Evolutionary conservation across 2,888 invertebrate genomes (phyloP).

Genomic region (Thyatira batis): DNA sequence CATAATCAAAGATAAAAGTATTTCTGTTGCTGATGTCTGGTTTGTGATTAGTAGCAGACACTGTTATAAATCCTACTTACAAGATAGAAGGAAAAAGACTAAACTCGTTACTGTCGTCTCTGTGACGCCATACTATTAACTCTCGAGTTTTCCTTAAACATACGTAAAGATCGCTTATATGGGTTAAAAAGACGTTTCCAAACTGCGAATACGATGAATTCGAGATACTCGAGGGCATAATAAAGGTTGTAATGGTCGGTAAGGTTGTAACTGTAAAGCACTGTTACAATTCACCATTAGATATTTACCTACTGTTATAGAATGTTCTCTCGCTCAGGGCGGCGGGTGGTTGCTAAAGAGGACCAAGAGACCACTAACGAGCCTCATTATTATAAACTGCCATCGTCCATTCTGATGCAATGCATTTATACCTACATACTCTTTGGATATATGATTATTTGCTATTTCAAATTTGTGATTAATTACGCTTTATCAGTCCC

Average conservation of each 20-base stretch:
- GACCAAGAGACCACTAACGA: conserved; percentile 61
- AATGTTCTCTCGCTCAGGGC: conserved; percentile 22
- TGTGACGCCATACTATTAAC: neutral
- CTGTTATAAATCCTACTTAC: neutral
- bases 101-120: conserved; percentile 1
- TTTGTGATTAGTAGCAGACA: neutral
- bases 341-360: conserved; percentile 30
- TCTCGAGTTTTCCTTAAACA: conserved; percentile 1
- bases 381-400: conserved; percentile 58
- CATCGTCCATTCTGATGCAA: conserved; percentile 39
- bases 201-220: neutral
- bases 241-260: neutral
- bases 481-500: too few relatives aligned
- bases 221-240: neutral
- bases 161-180: neutral
- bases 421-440: too few relatives aligned
- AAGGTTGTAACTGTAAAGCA: too few relatives aligned
- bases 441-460: too few relatives aligned
- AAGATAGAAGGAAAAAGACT: neutral
- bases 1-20: neutral
- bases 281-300: neutral
- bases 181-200: neutral
- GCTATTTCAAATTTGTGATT: too few relatives aligned
- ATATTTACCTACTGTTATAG: conserved; percentile 19
- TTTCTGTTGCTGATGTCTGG: too few relatives aligned